Base-by-base conservation (phyloP, 2,797 vertebrate species). In the Phalanger gymnotis region DNA sequence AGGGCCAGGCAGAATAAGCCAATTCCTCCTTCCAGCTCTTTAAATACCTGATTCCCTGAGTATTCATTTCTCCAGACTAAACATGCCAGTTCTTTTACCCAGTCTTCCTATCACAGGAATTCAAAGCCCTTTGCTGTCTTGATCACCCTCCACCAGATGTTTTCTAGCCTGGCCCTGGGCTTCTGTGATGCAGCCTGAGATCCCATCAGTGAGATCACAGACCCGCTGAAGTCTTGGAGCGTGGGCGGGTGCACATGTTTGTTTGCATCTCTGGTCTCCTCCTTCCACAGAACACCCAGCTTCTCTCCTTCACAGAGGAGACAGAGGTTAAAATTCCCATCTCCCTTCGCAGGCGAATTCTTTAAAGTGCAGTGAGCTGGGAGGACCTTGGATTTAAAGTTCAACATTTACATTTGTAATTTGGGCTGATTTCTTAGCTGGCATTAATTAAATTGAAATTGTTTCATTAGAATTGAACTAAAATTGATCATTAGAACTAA, bases 401-500 rank as follows among this genome's bases (percentile, higher is more conserved):
- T 98, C 98, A 98, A 96, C 97, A 98, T 98, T 98, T 98, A 98
- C 98, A 97, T 97, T 97, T 97, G 98, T 96, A 98, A 98, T 98
- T 98, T 98, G 96, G 95, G 97, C 97, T 98, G 96, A 98, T 98
- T 98, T 97, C 98, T 98, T 91, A 98, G 97, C 98, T 97, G 96
- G 47, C 97, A 97, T 98, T 98, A 98, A 98, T 98, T 98, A 98
- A 97, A 98, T 97, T 97, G 98, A 98, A 97, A 98, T 98, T 96
- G 97, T 98, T 98, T 98, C 98, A 98, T 98, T 98, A 98, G 97
- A 97, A 98, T 96, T 98, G 97, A 96, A 97, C 97, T 98, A 97
- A 98, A 98, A 98, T 98, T 96, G 98, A 98, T 98, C 97, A 98
- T 98, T 98, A 98, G 97, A 97, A 97, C 98, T 97, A 97, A 98